Conservation (phyloP, 2,888 invertebrate genomes). For the Yponomeuta plumbellus region DNA sequence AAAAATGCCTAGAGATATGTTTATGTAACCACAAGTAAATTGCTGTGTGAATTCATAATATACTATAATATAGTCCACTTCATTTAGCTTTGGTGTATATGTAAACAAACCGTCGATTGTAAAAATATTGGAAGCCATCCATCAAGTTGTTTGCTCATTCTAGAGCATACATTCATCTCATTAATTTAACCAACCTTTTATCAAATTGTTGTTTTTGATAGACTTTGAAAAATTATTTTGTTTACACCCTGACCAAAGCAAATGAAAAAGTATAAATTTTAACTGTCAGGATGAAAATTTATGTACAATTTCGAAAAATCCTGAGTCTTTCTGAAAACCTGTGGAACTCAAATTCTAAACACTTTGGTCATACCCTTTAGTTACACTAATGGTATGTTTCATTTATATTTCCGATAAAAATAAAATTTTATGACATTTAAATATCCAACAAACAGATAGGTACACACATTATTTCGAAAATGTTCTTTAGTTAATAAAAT, state of each 20-base stretch:
- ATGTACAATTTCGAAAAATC: background rate
- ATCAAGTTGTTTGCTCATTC: too few relatives aligned
- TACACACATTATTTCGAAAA: conserved; percentile 13
- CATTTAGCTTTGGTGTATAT: too few relatives aligned
- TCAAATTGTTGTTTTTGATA: background rate
- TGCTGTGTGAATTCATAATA: background rate
- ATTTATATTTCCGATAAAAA: conserved; percentile 25
- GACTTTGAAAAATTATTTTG: too few relatives aligned
- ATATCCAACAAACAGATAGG: conserved; percentile 18
- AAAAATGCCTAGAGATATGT: background rate
- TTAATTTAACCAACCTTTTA: background rate
- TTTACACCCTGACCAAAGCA: background rate
- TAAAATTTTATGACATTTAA: conserved; percentile 21
- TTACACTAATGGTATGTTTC: conserved; percentile 14
- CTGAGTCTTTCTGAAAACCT: conserved; percentile 2
- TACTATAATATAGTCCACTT: background rate
- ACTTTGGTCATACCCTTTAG: background rate
- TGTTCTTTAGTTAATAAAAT: background rate
- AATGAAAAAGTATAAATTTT: background rate
- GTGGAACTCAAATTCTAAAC: background rate
- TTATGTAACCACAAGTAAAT: background rate
- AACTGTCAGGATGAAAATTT: background rate
- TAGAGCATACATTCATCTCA: too few relatives aligned
- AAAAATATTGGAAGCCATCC: too few relatives aligned
- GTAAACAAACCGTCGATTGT: too few relatives aligned